Conservation (phyloP, 2,888 invertebrate genomes). For the Fabriciana adippe region DNA sequence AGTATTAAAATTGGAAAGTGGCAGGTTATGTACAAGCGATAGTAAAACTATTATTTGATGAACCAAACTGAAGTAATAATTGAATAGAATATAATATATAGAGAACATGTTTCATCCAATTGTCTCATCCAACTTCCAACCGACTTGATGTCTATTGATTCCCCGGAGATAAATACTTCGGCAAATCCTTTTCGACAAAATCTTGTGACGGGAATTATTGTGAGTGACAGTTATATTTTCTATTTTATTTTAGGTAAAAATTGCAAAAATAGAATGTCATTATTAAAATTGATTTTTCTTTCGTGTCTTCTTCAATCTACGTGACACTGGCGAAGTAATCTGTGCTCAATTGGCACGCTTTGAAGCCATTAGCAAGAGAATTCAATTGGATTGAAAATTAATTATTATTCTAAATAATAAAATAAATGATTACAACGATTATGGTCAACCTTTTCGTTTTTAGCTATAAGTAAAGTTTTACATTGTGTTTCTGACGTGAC, state of each 20-base stretch:
- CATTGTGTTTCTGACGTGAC: too few species aligned
- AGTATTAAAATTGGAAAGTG: too few species aligned
- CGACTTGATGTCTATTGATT: slow-evolving; percentile 15
- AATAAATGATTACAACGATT: too few species aligned
- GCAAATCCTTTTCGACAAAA: slow-evolving; percentile 21
- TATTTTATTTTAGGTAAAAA: slow-evolving; percentile 4
- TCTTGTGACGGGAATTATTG: slow-evolving; percentile 18
- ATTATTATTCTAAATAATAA: not conserved
- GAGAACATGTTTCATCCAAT: slow-evolving; percentile 8
- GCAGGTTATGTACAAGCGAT: too few species aligned
- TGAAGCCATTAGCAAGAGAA: too few species aligned
- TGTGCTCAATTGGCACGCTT: too few species aligned
- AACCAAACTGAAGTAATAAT: too few species aligned
- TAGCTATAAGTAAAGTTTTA: too few species aligned
- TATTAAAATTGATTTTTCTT: not conserved
- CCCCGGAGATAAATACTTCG: slow-evolving; percentile 20
- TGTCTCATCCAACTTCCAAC: slow-evolving; percentile 16
- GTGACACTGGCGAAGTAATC: too few species aligned
- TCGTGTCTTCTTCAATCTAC: too few species aligned
- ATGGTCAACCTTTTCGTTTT: too few species aligned
- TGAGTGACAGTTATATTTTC: slow-evolving; percentile 15
- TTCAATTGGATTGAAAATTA: not conserved
- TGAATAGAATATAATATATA: not conserved
- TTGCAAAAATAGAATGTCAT: not conserved
- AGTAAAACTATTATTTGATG: too few species aligned